Evolutionary conservation across 2,888 invertebrate genomes (phyloP).

Genomic region (Drosophila subquinaria): DNA sequence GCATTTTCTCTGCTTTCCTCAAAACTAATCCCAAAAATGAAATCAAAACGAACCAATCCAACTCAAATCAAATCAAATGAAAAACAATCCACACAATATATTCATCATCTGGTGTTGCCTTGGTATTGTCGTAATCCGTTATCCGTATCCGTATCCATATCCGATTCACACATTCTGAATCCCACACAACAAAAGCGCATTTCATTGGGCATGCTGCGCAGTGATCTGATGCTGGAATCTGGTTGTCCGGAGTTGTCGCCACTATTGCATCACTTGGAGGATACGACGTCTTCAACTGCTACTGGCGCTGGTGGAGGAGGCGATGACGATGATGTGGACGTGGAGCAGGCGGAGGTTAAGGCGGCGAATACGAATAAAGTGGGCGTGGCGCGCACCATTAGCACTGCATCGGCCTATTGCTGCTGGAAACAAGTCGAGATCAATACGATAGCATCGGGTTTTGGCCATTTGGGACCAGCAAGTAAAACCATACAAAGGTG

Average conservation of each 20-base stretch:
- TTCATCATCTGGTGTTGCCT: constrained; percentile 22
- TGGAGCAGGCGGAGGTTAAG: constrained; percentile 6
- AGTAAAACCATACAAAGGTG: constrained; percentile 94
- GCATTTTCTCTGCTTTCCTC: constrained; percentile 54
- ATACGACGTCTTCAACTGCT: not conserved
- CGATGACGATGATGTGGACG: constrained; percentile 17
- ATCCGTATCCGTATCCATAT: constrained; percentile 29
- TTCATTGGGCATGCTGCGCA: constrained; percentile 94
- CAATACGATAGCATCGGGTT: constrained; percentile 98
- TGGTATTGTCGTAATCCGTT: constrained; percentile 33
- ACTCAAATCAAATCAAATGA: not conserved
- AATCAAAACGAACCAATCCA: constrained; percentile 13
- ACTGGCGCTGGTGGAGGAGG: constrained; percentile 17
- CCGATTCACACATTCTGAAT: constrained; percentile 20
- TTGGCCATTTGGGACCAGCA: constrained; percentile 95
- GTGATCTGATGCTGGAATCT: constrained; percentile 96
- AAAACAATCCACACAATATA: constrained; percentile 4
- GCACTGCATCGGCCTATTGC: constrained; percentile 87
- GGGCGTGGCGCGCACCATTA: constrained; percentile 27
- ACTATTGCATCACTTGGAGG: constrained; percentile 29
- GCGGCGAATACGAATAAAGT: constrained; percentile 5
- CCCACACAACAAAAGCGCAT: constrained; percentile 86
- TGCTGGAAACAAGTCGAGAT: constrained; percentile 97
- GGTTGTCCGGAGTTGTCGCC: constrained; percentile 85
- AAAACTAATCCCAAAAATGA: constrained; percentile 16